A percentile compares a stretch with the other conserved stretches of the same genome.
phyloP scores from a whole-genome alignment of 2,113 vertebrate species.

The Dermatemys mawii region DNA sequence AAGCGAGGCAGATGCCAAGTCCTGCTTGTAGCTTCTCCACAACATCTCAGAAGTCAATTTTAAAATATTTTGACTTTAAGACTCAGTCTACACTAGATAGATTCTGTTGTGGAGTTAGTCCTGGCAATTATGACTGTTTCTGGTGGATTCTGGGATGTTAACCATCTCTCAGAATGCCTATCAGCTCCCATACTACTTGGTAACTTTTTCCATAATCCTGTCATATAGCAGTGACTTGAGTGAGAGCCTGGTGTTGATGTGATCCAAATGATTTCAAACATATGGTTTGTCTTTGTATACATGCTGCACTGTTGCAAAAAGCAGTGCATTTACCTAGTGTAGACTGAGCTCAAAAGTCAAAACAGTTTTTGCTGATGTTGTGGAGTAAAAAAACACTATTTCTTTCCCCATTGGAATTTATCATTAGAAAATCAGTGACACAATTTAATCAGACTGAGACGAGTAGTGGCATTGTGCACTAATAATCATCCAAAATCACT shows the following conservation, averaged over 20 bases:
- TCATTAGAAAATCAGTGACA: not conserved
- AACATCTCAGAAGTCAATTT: not conserved
- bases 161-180: not conserved
- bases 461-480: not conserved
- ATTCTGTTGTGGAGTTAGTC: not conserved
- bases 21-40: not conserved
- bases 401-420: not conserved
- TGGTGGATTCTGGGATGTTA: not conserved
- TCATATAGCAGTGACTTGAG: not conserved
- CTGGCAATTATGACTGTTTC: not conserved
- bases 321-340: accelerated
- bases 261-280: not conserved
- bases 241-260: not conserved
- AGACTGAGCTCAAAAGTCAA: not conserved
- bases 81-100: not conserved
- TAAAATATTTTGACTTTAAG: not conserved
- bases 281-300: not conserved
- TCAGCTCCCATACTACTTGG: not conserved
- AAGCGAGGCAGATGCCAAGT: not conserved
- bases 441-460: accelerated
- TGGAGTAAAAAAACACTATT: not conserved
- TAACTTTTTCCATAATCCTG: not conserved
- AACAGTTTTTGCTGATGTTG: not conserved
- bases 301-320: not conserved
- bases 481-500: not conserved